A percentile compares a stretch with the other conserved stretches of the same genome.
These are phyloP conservation scores for Polydrusus cervinus DNA, from an alignment of 2,888 invertebrate species.

Conservation along the genomic window DNA sequence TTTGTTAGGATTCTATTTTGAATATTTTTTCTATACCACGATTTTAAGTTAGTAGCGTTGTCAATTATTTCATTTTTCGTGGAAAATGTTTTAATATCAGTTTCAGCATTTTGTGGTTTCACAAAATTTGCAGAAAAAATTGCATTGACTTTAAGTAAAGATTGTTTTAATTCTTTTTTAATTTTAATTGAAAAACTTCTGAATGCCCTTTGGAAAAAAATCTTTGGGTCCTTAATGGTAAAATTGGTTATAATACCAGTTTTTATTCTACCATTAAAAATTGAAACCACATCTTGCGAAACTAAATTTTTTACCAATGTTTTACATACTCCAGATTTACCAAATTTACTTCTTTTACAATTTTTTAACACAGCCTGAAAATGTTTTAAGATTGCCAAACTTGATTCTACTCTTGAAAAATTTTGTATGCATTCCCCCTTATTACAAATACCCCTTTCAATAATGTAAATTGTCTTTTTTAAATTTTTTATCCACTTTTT, in stretches of 20 bases:
- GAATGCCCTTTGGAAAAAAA: conserved; percentile 32
- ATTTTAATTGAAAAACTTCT: conserved; percentile 16
- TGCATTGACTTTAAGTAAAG: conserved; percentile 28
- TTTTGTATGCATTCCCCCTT: conserved; percentile 3
- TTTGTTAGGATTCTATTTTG: conserved; percentile 22
- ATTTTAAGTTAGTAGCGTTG: conserved; percentile 7
- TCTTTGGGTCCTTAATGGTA: conserved; percentile 25
- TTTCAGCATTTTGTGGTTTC: conserved; percentile 30
- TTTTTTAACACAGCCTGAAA: background rate
- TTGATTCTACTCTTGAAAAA: background rate
- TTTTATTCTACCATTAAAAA: conserved; percentile 31
- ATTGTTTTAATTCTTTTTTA: conserved; percentile 27
- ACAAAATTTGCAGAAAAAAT: conserved; percentile 34
- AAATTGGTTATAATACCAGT: conserved; percentile 28
- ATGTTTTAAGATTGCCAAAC: conserved; percentile 7
- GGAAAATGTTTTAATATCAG: conserved; percentile 33
- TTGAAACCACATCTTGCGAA: conserved; percentile 33
- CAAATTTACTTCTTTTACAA: background rate
- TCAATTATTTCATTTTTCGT: conserved; percentile 25
- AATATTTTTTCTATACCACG: conserved; percentile 17
- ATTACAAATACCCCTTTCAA: conserved; percentile 1
- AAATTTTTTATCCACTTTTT: background rate
- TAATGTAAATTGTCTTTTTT: conserved; percentile 3
- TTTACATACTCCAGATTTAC: background rate
- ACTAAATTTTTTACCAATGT: background rate